phyloP scores from a whole-genome alignment of 2,113 vertebrate species.

The Xenotilapia leptura region DNA sequence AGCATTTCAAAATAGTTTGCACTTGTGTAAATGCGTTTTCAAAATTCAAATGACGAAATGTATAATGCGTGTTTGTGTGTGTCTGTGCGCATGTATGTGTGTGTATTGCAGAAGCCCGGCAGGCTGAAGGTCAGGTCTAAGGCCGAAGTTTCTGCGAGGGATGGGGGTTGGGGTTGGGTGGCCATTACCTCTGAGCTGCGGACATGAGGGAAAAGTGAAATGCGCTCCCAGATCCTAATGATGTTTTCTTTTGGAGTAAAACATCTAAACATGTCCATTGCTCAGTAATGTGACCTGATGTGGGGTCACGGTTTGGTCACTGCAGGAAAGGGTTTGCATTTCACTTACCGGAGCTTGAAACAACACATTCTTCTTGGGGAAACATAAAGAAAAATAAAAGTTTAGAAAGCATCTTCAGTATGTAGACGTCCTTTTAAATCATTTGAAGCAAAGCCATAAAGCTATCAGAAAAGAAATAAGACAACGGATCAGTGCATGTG shows the following conservation, averaged over 20 bases:
- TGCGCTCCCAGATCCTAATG: slow-evolving; percentile 62
- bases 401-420: neutral
- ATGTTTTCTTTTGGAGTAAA: slow-evolving; percentile 68
- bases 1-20: slow-evolving; percentile 15
- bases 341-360: slow-evolving; percentile 57
- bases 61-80: neutral
- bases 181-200: slow-evolving; percentile 35
- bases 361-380: slow-evolving; percentile 37
- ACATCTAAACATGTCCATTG: slow-evolving; percentile 69
- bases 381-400: neutral
- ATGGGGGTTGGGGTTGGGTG: neutral
- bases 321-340: slow-evolving; percentile 64
- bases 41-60: neutral
- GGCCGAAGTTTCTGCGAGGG: slow-evolving; percentile 25
- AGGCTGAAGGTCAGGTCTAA: slow-evolving; percentile 70
- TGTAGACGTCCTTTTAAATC: neutral
- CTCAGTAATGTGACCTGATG: slow-evolving; percentile 66
- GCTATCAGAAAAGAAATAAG: neutral
- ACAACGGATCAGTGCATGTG: neutral
- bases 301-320: slow-evolving; percentile 66
- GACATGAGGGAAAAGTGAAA: slow-evolving; percentile 67
- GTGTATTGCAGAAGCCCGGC: slow-evolving; percentile 1
- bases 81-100: neutral
- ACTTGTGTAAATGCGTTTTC: slow-evolving; percentile 6
- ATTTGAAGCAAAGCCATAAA: neutral